Percentiles rank a stretch among this genome's conserved stretches.
Conservation (phyloP, 2,888 invertebrate genomes). For the Cartodere bifasciata region DNA sequence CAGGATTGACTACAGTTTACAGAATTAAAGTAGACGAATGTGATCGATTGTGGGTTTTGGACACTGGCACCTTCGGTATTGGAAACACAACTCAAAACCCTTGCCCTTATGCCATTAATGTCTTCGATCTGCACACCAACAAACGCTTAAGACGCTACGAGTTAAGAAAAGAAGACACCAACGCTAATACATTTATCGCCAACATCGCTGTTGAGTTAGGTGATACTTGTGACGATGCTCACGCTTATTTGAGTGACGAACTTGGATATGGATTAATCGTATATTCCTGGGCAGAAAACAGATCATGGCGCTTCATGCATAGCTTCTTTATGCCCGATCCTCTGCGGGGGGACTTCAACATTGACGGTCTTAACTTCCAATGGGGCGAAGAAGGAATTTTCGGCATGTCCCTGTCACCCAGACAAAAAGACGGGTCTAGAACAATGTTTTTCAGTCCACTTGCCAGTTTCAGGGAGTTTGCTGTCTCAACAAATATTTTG, state of each 20-base stretch:
- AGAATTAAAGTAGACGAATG: slow-evolving; percentile 68
- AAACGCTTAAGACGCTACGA: slow-evolving; percentile 52
- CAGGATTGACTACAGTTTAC: slow-evolving; percentile 64
- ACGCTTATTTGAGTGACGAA: slow-evolving; percentile 71
- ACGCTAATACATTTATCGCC: slow-evolving; percentile 69
- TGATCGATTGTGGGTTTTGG: slow-evolving; percentile 71
- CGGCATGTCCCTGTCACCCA: slow-evolving; percentile 60
- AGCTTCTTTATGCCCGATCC: slow-evolving; percentile 75
- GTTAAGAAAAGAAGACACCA: slow-evolving; percentile 58
- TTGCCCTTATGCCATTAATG: slow-evolving; percentile 67
- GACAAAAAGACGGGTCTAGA: slow-evolving; percentile 52
- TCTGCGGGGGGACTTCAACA: slow-evolving; percentile 61
- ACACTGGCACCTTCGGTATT: slow-evolving; percentile 72
- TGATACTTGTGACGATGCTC: slow-evolving; percentile 59
- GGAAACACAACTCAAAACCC: slow-evolving; percentile 61
- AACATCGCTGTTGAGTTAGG: slow-evolving; percentile 74
- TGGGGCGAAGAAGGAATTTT: slow-evolving; percentile 69
- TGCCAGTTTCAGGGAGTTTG: slow-evolving; percentile 65
- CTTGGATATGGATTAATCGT: slow-evolving; percentile 69
- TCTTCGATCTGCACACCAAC: slow-evolving; percentile 65
- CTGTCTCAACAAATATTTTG: slow-evolving; percentile 62
- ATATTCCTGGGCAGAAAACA: slow-evolving; percentile 64
- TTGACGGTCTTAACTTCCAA: slow-evolving; percentile 71
- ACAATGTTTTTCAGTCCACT: slow-evolving; percentile 68
- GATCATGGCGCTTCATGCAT: slow-evolving; percentile 68